Evolutionary conservation across 2,888 invertebrate genomes (phyloP).

Genomic region (Schizaphis graminum): DNA sequence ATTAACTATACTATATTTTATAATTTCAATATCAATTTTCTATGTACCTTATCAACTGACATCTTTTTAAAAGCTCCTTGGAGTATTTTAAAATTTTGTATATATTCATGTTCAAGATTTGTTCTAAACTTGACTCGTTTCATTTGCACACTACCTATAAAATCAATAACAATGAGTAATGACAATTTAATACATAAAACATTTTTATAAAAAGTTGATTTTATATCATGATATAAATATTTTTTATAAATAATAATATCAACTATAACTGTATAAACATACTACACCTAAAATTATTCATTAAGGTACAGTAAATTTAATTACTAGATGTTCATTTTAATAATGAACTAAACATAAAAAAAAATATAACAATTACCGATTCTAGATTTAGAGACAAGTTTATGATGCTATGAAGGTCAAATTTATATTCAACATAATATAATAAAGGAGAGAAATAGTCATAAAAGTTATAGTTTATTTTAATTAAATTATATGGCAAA

Average conservation of each 20-base stretch:
- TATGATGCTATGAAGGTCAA: not conserved
- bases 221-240: not conserved
- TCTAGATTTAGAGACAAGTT: not conserved
- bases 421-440: not conserved
- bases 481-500: not conserved
- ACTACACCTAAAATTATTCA: not conserved
- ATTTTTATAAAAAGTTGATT: not conserved
- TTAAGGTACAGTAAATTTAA: not conserved
- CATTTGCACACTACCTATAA: constrained; percentile 76
- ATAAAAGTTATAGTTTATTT: not conserved
- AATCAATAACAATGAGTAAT: not conserved
- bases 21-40: not conserved
- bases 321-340: not conserved
- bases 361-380: not conserved
- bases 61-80: constrained; percentile 97
- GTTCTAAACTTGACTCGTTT: constrained; percentile 98
- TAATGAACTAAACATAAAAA: not conserved
- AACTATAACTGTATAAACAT: not conserved
- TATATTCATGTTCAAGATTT: constrained; percentile 98
- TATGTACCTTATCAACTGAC: constrained; percentile 95
- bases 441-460: not conserved
- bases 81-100: constrained; percentile 98
- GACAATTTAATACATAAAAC: not conserved
- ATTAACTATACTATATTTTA: not conserved
- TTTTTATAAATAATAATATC: not conserved